Base-by-base conservation (phyloP, 2,797 vertebrate species). In the Pelodytes ibericus region DNA sequence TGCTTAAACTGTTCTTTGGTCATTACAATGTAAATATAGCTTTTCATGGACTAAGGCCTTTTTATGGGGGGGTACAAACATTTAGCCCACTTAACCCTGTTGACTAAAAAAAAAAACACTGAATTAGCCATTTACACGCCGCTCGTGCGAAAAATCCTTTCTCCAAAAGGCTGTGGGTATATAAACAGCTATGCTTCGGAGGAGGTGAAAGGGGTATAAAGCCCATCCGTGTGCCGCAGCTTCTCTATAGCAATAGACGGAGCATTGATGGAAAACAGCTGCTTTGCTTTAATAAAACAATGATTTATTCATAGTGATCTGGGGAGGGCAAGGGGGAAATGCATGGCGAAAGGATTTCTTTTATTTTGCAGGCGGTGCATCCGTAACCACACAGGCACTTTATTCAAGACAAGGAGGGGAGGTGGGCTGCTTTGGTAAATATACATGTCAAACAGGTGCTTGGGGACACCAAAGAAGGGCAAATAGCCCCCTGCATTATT, bases 21-120 rank as follows among this genome's bases (percentile, higher is more conserved):
- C 85, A 86, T 85, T 85, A 88, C 87, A 89, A 87, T 89, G 87
- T 89, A 82, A 90, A 86, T 85, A 88, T 86, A 85, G 87, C 87
- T 87, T 89, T 89, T 88, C 88, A 89, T 88, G 86, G 87, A 88
- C 87, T 88, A 81, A 82, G 83, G 72, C 75, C 83, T 81, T 85
- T 82, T 86, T 80, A 82, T 84, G 71, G 81, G 80, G 80, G 81
- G 81, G 63, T 81, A 2, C 84, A 83, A 86, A 89, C 87, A 84
- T 86, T 89, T 88, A 87, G 87, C 87, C 88, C 77, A 90, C 87
- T 89, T 89, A 88, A 89, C 88, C 88, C 83, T 65, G 24, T 81
- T 29, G 66, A 89, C 87, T 87, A 86, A 89, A 87, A 89, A 88
- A 89, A 84, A 85, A 1, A 4, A 82, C 83, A 81, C 81, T 84